phyloP scores from a whole-genome alignment of 2,888 invertebrate genomes.

The Cepaea hortensis region DNA sequence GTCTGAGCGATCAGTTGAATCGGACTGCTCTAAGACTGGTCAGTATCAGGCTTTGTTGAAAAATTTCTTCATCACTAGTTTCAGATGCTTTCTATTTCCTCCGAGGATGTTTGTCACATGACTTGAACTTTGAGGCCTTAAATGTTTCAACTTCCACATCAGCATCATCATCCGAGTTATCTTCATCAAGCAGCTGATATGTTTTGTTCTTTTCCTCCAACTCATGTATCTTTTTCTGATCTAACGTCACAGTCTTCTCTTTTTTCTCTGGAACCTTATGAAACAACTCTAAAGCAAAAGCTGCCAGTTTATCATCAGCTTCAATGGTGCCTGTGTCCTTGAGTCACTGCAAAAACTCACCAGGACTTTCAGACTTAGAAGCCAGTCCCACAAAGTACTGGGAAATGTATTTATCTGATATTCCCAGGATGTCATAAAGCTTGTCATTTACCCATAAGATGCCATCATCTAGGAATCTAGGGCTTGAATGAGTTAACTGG shows the following conservation, averaged over 20 bases:
- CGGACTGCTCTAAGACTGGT: background rate
- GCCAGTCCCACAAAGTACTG: conserved; percentile 79
- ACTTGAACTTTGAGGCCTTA: conserved; percentile 45
- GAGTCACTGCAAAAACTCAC: conserved; percentile 75
- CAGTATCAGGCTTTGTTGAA: background rate
- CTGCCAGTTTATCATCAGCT: conserved; percentile 72
- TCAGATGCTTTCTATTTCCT: conserved; percentile 63
- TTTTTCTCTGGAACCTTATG: conserved; percentile 71
- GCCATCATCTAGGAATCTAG: conserved; percentile 52
- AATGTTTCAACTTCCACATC: conserved; percentile 56
- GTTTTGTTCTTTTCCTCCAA: conserved; percentile 76
- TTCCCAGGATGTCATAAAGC: conserved; percentile 78
- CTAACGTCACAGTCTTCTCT: conserved; percentile 61
- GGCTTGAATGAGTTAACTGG: background rate
- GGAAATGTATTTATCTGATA: conserved; percentile 78
- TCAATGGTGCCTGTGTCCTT: conserved; percentile 77
- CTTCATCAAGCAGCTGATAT: conserved; percentile 74
- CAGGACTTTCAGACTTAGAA: conserved; percentile 73
- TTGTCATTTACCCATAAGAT: conserved; percentile 79
- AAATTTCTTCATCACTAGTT: conserved; percentile 55
- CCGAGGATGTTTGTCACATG: conserved; percentile 48
- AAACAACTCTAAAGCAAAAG: conserved; percentile 78
- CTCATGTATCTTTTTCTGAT: conserved; percentile 61
- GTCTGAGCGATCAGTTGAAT: conserved; percentile 38
- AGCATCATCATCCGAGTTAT: conserved; percentile 75